A percentile compares a stretch with the other conserved stretches of the same genome.
Evolutionary conservation across 2,888 invertebrate genomes (phyloP).

Genomic region (Diploptera punctata): DNA sequence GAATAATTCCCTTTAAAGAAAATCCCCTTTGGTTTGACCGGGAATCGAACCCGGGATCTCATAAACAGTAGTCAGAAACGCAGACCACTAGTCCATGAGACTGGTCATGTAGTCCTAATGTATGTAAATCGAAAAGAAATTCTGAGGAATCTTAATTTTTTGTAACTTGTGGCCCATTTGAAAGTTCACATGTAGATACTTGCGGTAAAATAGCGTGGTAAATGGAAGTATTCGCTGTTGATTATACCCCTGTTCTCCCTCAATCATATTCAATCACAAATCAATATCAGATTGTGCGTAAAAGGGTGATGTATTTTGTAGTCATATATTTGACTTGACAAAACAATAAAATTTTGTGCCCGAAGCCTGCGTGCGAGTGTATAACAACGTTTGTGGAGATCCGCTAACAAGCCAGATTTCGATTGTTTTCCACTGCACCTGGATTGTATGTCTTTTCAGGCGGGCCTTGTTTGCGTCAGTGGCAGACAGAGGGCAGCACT

Average conservation of each 20-base stretch:
- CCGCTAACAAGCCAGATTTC: not conserved
- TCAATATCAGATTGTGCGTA: not conserved
- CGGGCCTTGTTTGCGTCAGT: not conserved
- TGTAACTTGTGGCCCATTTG: no score
- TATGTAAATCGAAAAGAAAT: no score
- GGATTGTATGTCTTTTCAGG: not conserved
- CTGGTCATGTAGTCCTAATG: no score
- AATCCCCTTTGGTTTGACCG: no score
- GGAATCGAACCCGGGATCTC: no score
- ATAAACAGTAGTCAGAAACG: no score
- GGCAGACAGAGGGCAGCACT: slow-evolving; percentile 2
- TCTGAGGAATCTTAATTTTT: no score
- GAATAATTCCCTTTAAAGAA: no score
- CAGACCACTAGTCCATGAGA: no score
- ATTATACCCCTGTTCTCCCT: not conserved
- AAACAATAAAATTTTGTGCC: not conserved
- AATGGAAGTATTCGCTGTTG: no score
- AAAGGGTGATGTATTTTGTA: not conserved
- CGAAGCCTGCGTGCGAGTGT: not conserved
- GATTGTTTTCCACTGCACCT: not conserved
- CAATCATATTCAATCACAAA: not conserved
- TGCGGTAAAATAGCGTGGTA: no score
- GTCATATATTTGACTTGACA: not conserved
- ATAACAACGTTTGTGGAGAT: not conserved
- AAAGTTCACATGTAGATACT: no score